Percentiles rank a stretch among this genome's conserved stretches.
These are phyloP conservation scores for Tholera decimalis DNA, from an alignment of 2,888 invertebrate genomes.

Conservation along the genomic window DNA sequence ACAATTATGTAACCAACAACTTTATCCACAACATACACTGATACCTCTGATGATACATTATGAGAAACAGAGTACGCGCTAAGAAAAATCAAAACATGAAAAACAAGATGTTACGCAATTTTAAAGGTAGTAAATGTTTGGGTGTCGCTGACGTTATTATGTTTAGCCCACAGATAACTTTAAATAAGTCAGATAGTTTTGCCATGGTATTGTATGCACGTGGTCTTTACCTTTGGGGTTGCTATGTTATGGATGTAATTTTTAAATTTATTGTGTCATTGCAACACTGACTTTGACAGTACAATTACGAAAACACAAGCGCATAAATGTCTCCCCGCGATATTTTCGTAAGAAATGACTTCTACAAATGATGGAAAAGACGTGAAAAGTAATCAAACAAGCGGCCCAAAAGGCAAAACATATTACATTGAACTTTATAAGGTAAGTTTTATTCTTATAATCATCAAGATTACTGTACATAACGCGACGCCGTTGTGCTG, in stretches of 20 bases:
- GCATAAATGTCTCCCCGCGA: conserved; percentile 91
- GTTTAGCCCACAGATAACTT: no score
- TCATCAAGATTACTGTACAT: conserved; percentile 65
- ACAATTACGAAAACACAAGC: conserved; percentile 91
- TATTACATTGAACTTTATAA: conserved; percentile 90
- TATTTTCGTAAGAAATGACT: conserved; percentile 92
- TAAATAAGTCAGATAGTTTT: not conserved
- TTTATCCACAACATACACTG: no score
- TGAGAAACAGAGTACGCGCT: no score
- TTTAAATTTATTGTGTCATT: conserved; percentile 50
- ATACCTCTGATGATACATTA: no score
- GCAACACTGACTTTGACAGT: conserved; percentile 88
- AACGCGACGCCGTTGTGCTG: conserved; percentile 86
- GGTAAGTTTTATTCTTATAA: conserved; percentile 83
- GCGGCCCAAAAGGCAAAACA: conserved; percentile 87
- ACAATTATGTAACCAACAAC: no score
- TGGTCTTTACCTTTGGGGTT: conserved; percentile 11
- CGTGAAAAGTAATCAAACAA: conserved; percentile 89
- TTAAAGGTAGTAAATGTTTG: no score
- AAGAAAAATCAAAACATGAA: no score
- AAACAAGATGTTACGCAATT: no score
- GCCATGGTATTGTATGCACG: not conserved
- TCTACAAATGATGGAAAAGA: conserved; percentile 91
- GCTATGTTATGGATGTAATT: conserved; percentile 2
- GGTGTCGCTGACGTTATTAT: no score